Evolutionary conservation across 2,888 invertebrate genomes (phyloP).

Genomic region (Scelioninae gen. 1): DNA sequence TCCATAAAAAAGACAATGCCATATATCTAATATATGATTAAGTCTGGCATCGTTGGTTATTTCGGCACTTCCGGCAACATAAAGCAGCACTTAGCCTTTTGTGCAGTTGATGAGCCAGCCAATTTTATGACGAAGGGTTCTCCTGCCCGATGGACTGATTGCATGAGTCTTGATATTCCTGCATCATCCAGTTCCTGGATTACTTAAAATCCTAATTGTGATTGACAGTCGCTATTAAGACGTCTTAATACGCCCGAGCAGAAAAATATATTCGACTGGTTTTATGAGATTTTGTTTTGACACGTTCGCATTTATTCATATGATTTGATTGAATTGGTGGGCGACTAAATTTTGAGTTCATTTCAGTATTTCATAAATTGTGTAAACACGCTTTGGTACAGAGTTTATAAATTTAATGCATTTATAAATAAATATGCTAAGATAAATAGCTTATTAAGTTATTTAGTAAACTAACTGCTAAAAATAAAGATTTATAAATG

Average conservation of each 20-base stretch:
- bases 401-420: no score
- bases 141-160: constrained; percentile 53
- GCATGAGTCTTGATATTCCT: constrained; percentile 61
- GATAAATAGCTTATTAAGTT: no score
- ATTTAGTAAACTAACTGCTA: no score
- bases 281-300: constrained; percentile 29
- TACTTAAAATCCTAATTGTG: constrained; percentile 64
- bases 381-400: neutral
- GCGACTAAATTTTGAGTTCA: neutral
- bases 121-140: constrained; percentile 69
- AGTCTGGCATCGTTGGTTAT: constrained; percentile 58
- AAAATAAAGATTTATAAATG: no score
- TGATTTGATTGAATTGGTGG: no score
- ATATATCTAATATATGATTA: constrained; percentile 61
- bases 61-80: constrained; percentile 69
- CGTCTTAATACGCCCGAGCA: constrained; percentile 38
- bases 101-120: constrained; percentile 63
- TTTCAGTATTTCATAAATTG: neutral
- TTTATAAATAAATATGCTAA: no score
- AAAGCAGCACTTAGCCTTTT: constrained; percentile 70
- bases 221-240: constrained; percentile 63
- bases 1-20: constrained; percentile 40
- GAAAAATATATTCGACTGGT: constrained; percentile 29
- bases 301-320: neutral
- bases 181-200: constrained; percentile 64